A percentile compares a stretch with the other conserved stretches of the same genome.
phyloP scores from a whole-genome alignment of 1,140 invertebrate species.

The Pararge aegeria region DNA sequence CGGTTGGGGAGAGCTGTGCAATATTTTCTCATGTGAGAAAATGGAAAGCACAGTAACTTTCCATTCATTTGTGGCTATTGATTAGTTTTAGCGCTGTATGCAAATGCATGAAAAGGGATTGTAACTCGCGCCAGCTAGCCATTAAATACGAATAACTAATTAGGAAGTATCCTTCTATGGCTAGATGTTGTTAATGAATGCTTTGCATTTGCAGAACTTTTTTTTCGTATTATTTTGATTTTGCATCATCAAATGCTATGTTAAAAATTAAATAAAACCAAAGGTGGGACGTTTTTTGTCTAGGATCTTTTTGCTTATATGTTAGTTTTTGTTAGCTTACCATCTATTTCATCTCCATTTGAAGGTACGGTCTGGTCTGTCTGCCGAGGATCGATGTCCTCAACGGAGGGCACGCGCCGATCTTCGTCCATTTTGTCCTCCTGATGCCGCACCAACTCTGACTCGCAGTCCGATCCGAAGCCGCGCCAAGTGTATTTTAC shows the following conservation, averaged over 20 bases:
- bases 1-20: slow-evolving; percentile 33
- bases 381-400: slow-evolving; percentile 27
- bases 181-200: background rate
- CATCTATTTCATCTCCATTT: slow-evolving; percentile 48
- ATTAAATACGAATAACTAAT: slow-evolving; percentile 7
- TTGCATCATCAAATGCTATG: too few relatives aligned
- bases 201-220: background rate
- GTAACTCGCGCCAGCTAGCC: slow-evolving; percentile 15
- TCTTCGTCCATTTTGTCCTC: slow-evolving; percentile 58
- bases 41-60: slow-evolving; percentile 45
- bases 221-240: too few relatives aligned
- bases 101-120: slow-evolving; percentile 26
- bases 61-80: slow-evolving; percentile 29
- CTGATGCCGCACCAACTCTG: slow-evolving; percentile 42
- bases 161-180: background rate
- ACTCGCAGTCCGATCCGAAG: slow-evolving; percentile 65
- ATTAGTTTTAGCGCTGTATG: slow-evolving; percentile 21
- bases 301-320: too few relatives aligned
- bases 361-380: slow-evolving; percentile 64
- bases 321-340: too few relatives aligned
- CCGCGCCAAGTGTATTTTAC: slow-evolving; percentile 61
- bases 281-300: too few relatives aligned
- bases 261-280: too few relatives aligned
- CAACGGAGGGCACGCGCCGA: slow-evolving; percentile 47
- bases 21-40: slow-evolving; percentile 45